Evolutionary conservation across 2,797 vertebrate species (phyloP).

Genomic region (Pangasius sanitwongsei): DNA sequence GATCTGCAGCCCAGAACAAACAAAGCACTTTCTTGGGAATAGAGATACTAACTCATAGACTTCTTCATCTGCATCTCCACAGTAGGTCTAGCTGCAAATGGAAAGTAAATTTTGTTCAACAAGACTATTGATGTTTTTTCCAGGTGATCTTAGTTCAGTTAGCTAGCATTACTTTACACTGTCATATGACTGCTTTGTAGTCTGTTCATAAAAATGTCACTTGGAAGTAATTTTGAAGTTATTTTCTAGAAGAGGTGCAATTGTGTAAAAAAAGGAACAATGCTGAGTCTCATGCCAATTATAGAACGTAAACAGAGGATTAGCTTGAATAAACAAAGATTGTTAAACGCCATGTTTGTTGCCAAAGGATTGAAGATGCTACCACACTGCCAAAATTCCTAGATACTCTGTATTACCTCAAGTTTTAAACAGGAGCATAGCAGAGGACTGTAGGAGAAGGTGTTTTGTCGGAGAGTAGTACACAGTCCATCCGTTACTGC

Average conservation of each 20-base stretch:
- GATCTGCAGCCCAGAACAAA: constrained; percentile 64
- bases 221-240: background rate
- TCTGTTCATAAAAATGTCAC: constrained; percentile 4
- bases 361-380: constrained; percentile 50
- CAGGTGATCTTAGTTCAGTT: background rate
- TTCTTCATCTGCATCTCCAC: constrained; percentile 63
- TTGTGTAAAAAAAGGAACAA: constrained; percentile 13
- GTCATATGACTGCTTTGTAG: background rate
- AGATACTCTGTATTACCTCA: constrained; percentile 58
- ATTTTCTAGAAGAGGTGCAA: background rate
- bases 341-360: constrained; percentile 48
- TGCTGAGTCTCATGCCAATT: background rate
- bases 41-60: constrained; percentile 67
- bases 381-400: constrained; percentile 51
- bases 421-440: constrained; percentile 49
- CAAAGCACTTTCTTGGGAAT: constrained; percentile 73
- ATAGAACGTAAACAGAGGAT: constrained; percentile 7
- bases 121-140: background rate
- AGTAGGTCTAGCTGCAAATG: constrained; percentile 33
- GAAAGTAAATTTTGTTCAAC: constrained; percentile 25
- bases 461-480: constrained; percentile 47
- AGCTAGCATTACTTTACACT: background rate
- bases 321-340: constrained; percentile 31
- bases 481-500: constrained; percentile 50
- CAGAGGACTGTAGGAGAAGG: constrained; percentile 51